Percentiles rank a stretch among this genome's conserved stretches.
Conservation (phyloP, 2,888 invertebrate species). For the Drosophila pseudotakahashii region DNA sequence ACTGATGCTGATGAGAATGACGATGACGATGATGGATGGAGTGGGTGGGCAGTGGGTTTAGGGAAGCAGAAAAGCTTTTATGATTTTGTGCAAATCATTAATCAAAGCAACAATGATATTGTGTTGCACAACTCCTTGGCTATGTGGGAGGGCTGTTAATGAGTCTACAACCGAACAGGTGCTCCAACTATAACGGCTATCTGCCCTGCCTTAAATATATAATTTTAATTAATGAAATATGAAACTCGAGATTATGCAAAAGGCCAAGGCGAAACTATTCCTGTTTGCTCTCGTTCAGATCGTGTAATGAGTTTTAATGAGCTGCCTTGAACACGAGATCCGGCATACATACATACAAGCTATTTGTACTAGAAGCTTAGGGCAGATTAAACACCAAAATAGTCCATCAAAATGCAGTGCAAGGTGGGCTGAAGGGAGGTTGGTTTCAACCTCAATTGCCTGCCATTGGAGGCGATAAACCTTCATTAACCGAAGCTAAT, state of each 20-base stretch:
- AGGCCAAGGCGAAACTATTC: slow-evolving; percentile 46
- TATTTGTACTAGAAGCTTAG: not conserved
- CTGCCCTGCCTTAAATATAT: slow-evolving; percentile 50
- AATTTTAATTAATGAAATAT: slow-evolving; percentile 79
- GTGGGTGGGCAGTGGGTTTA: not conserved
- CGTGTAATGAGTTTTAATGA: slow-evolving; percentile 35
- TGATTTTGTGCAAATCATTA: slow-evolving; percentile 79
- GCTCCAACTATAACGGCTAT: slow-evolving; percentile 59
- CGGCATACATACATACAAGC: not conserved
- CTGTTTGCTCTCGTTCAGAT: not conserved
- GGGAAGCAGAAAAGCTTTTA: slow-evolving; percentile 54
- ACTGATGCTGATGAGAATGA: not conserved
- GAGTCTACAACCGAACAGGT: slow-evolving; percentile 65
- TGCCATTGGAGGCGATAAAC: slow-evolving; percentile 23
- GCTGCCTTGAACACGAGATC: slow-evolving; percentile 8
- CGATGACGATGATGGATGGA: slow-evolving; percentile 8
- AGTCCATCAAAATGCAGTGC: not conserved
- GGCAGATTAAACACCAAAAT: not conserved
- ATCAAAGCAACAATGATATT: slow-evolving; percentile 80
- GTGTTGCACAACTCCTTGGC: slow-evolving; percentile 68
- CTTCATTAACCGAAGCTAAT: slow-evolving; percentile 39
- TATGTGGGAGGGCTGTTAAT: slow-evolving; percentile 56
- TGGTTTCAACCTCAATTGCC: slow-evolving; percentile 12
- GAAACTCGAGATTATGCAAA: slow-evolving; percentile 64
- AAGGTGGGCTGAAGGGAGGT: not conserved